Conservation (phyloP, 2,113 vertebrate genomes). For the Galeopterus variegatus region DNA sequence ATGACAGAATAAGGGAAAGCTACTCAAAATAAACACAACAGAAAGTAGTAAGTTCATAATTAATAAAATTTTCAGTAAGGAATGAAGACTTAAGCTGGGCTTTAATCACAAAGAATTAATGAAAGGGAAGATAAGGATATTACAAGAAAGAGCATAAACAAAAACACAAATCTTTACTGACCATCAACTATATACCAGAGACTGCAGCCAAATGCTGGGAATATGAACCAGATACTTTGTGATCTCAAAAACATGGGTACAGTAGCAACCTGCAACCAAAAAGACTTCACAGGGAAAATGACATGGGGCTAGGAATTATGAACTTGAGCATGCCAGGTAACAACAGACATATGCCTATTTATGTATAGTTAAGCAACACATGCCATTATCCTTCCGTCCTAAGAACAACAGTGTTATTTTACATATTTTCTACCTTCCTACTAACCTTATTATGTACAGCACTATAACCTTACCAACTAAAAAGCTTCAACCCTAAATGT, state of each 20-base stretch:
- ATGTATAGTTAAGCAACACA: neutral
- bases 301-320: neutral
- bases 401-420: neutral
- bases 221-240: neutral
- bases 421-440: conserved; percentile 4
- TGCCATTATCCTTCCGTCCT: neutral
- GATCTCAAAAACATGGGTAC: neutral
- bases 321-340: neutral
- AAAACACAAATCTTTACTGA: conserved; percentile 3
- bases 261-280: neutral
- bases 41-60: neutral
- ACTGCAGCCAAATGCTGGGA: neutral
- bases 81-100: neutral
- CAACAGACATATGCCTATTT: neutral
- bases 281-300: conserved; percentile 6
- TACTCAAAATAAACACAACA: conserved; percentile 1
- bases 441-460: neutral
- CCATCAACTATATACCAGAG: neutral
- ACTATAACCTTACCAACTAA: neutral
- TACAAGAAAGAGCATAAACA: neutral
- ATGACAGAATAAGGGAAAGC: neutral
- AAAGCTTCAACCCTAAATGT: neutral
- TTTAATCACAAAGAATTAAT: conserved; percentile 50
- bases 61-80: conserved; percentile 11
- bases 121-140: conserved; percentile 29